Base-by-base conservation (phyloP, 2,797 vertebrate genomes). In the Pseudomugil tenellus region DNA sequence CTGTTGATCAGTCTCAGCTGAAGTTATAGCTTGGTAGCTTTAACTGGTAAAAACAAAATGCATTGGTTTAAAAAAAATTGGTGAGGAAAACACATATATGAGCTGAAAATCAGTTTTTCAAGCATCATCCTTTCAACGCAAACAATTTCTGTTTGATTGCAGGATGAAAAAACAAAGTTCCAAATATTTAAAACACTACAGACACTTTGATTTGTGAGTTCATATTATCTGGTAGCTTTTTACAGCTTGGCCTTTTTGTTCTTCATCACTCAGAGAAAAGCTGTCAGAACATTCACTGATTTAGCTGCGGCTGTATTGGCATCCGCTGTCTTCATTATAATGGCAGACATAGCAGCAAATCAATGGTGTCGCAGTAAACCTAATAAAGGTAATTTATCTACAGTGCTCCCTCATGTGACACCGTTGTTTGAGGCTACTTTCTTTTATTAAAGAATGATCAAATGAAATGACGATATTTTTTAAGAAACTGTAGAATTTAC, bases 291-390 rank as follows among this genome's bases (percentile, higher is more conserved):
- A 34, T 58, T 56, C 60, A 39, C 56, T 49, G 69, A 80, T 82
- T 79, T 63, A 69, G 56, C 60, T 35, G 71, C 41, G 56, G 63
- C 72, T 7, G 26, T 53, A 14, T n/a, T 76, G 86, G 85, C 79
- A 77, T 72, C 63, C 21, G 10, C 78, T 21, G 7, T 73, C 80
- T 87, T 84, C 81, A 82, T 89, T 81, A 80, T 66, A 62, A 84
- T 76, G 72, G 74, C 72, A 76, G 70, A 75, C 79, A 46, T 68
- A 59, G 67, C 54, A 78, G 67, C 69, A 84, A 90, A 89, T 90
- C 88, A 63, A 91, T 91, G 52, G 57, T 68, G 67, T 85, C 46
- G 55, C 89, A 83, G 77, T 87, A 72, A 80, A 85, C 77, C 85
- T 86, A 84, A 88, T 89, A 81, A 87, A 86, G 66, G 70, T 81